phyloP scores from a whole-genome alignment of 2,888 invertebrate species.

The Oconnorella tubifera region DNA sequence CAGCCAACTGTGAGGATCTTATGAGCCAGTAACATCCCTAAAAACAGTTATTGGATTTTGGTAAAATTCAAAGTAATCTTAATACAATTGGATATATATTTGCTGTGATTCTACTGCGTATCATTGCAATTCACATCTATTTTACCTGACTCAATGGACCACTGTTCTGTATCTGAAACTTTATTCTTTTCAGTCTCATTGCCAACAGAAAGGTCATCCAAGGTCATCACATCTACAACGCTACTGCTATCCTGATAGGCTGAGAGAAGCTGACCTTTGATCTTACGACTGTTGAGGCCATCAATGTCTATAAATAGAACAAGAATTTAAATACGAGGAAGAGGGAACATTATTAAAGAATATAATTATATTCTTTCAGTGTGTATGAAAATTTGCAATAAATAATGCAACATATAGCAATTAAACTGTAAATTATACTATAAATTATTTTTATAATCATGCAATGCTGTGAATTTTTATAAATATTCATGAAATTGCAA shows the following conservation, averaged over 20 bases:
- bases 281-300: conserved; percentile 70
- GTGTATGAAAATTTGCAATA: not conserved
- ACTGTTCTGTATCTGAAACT: not conserved
- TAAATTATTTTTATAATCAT: too few relatives aligned
- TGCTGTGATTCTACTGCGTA: too few relatives aligned
- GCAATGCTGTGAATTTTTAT: too few relatives aligned
- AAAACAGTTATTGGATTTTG: too few relatives aligned
- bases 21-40: conserved; percentile 56
- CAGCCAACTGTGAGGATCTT: conserved; percentile 83
- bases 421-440: not conserved
- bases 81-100: too few relatives aligned
- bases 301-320: conserved; percentile 30
- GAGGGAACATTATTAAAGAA: not conserved
- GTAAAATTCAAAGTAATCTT: too few relatives aligned
- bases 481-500: too few relatives aligned
- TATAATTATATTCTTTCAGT: not conserved
- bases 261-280: conserved; percentile 68
- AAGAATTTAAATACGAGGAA: not conserved
- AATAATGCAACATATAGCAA: not conserved
- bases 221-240: too few relatives aligned
- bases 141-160: not conserved
- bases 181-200: not conserved
- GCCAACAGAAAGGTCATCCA: too few relatives aligned
- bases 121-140: too few relatives aligned
- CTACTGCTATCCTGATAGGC: conserved; percentile 24